A percentile compares a stretch with the other conserved stretches of the same genome.
Conservation (phyloP, 2,797 vertebrate species). For the Chaunax sp. region DNA sequence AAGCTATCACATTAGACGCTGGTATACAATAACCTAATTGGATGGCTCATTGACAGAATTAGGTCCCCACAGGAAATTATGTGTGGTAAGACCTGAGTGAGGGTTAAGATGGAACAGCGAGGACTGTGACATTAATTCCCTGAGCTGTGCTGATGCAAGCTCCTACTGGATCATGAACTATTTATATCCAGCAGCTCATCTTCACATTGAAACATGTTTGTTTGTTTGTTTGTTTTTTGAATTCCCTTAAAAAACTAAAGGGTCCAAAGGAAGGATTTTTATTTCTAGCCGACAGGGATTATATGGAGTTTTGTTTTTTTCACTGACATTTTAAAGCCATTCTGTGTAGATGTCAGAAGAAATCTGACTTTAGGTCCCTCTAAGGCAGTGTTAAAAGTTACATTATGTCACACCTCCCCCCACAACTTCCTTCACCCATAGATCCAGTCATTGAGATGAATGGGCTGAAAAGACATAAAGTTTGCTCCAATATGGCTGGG, state of each 20-base stretch:
- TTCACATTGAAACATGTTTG: slow-evolving; percentile 39
- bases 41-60: slow-evolving; percentile 78
- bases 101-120: slow-evolving; percentile 77
- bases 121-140: slow-evolving; percentile 83
- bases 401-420: not conserved
- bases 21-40: slow-evolving; percentile 49
- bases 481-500: not conserved
- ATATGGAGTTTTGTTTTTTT: not conserved
- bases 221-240: too few relatives aligned
- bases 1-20: slow-evolving; percentile 42
- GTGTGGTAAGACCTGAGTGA: slow-evolving; percentile 73
- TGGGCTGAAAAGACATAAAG: not conserved
- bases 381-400: not conserved
- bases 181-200: slow-evolving; percentile 62
- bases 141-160: slow-evolving; percentile 78
- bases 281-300: not conserved
- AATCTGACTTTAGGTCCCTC: slow-evolving; percentile 16
- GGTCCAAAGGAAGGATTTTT: not conserved
- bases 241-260: not conserved
- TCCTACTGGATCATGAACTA: slow-evolving; percentile 68
- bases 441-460: not conserved
- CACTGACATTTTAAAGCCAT: not conserved
- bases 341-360: not conserved
- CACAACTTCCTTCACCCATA: not conserved
- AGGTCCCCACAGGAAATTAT: slow-evolving; percentile 79